Percentiles rank a stretch among this genome's conserved stretches.
These are phyloP conservation scores for Falco biarmicus DNA, from an alignment of 2,797 vertebrate genomes.

Conservation along the genomic window DNA sequence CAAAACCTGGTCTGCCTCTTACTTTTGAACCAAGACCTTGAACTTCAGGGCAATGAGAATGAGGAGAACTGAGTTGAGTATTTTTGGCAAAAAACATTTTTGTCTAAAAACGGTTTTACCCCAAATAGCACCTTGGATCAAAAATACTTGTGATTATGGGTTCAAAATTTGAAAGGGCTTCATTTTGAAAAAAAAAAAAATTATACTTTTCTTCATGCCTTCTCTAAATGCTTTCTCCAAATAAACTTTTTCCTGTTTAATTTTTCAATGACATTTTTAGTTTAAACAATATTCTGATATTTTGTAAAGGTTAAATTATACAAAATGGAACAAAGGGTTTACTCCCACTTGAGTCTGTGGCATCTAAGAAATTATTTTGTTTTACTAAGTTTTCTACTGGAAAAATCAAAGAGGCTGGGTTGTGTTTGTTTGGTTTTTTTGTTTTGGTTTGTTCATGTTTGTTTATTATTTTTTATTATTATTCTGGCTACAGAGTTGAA, in stretches of 20 bases:
- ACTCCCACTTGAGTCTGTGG: neutral
- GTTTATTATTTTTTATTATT: no score
- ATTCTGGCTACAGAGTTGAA: neutral
- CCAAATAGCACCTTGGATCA: neutral
- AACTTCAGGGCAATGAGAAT: neutral
- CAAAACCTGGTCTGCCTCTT: neutral
- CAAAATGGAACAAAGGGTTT: neutral
- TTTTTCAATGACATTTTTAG: neutral
- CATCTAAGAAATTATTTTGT: neutral
- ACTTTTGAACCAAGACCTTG: neutral
- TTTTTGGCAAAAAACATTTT: neutral
- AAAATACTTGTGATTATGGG: neutral
- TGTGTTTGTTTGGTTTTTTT: neutral
- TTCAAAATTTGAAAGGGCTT: neutral
- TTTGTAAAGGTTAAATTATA: neutral
- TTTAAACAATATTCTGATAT: neutral
- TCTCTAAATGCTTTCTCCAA: neutral
- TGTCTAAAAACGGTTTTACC: neutral
- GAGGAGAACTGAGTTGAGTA: neutral
- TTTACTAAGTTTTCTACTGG: neutral
- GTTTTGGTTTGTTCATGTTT: no score
- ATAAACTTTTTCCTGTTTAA: neutral
- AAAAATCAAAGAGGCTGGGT: neutral
- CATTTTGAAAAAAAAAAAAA: neutral
- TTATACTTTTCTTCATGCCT: neutral